Conservation (phyloP, 1,140 invertebrate genomes). For the Schmidtea mediterranea region DNA sequence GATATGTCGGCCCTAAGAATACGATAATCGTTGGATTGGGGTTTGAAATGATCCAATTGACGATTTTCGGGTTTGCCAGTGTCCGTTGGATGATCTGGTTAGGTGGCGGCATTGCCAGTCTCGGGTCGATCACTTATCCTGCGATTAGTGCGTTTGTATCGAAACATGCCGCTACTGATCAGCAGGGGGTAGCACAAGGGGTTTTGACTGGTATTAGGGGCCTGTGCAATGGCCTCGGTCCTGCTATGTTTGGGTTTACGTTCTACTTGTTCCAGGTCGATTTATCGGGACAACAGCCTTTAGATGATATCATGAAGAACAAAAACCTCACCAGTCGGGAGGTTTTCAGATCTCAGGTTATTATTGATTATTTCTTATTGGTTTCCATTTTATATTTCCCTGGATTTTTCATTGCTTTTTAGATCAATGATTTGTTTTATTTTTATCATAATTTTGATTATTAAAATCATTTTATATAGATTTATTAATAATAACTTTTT, state of each 20-base stretch:
- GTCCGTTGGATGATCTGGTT: slow-evolving; percentile 91
- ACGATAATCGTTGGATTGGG: slow-evolving; percentile 82
- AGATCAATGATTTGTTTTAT: neutral
- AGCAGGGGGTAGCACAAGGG: slow-evolving; percentile 89
- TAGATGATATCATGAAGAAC: neutral
- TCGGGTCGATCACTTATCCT: slow-evolving; percentile 72
- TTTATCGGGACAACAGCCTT: slow-evolving; percentile 35
- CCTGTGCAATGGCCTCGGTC: slow-evolving; percentile 65
- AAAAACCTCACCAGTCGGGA: too few relatives aligned
- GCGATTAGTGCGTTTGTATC: slow-evolving; percentile 96
- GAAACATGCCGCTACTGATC: slow-evolving; percentile 72
- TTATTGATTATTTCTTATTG: neutral
- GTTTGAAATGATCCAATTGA: slow-evolving; percentile 79
- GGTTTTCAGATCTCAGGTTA: neutral
- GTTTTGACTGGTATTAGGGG: slow-evolving; percentile 67
- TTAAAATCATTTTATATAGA: too few relatives aligned
- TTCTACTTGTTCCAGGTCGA: slow-evolving; percentile 96
- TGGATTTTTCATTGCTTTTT: neutral
- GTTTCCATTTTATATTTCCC: neutral
- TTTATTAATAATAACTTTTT: neutral
- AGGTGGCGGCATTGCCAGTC: slow-evolving; percentile 68
- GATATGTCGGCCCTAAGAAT: slow-evolving; percentile 65
- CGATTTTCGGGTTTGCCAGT: slow-evolving; percentile 80
- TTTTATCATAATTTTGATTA: too few relatives aligned
- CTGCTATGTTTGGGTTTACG: slow-evolving; percentile 81